Base-by-base conservation (phyloP, 2,113 vertebrate genomes). In the Xerus inauris region DNA sequence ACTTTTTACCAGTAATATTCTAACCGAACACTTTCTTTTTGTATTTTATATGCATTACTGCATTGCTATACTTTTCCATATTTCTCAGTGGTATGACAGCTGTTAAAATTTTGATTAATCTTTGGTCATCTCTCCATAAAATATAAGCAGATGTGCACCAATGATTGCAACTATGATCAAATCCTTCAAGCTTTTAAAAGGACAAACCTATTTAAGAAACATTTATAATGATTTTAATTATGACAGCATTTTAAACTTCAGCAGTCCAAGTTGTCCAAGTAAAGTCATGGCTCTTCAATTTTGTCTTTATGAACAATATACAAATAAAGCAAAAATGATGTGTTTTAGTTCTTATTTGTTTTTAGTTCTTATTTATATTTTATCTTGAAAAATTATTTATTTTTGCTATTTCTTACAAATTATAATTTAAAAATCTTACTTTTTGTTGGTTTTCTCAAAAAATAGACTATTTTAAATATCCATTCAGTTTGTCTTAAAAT, bases 101-200 rank as follows among this genome's bases (percentile, higher is more conserved):
- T 88, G 35, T 65, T 92, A 88, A 95, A 80, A 67, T 88, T 96
- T 73, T 97, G 88, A 91, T 80, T 85, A 93, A 85, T 97, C 65
- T 54, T 77, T 92, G 30, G 81, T 72, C 32, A 71, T 65, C 26
- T 69, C 30, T 90, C 80, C 54, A 67, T 54, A 94, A 89, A 95
- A 95, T 88, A 62, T 72, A 65, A 90, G 85, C 93, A 93, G 93
- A 69, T 97, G 57, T 95, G 77, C 84, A 79, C 6, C 51, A 75
- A 42, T 85, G 59, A 87, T 28, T 71, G 42, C 12, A 94, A 57
- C 93, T 81, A 54, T 87, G 85, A 87, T 13, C 32, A 30, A 85
- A 47, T 92, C 35, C 80, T 6, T 92, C 81, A 90, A 51, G 57
- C 76, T 95, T 94, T 90, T 80, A 40, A 57, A 95, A 94, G 26